Evolutionary conservation across 2,888 invertebrate genomes (phyloP), one percentile per base, ranked within the genome.

Genomic region (Eumerus sabulonum): DNA sequence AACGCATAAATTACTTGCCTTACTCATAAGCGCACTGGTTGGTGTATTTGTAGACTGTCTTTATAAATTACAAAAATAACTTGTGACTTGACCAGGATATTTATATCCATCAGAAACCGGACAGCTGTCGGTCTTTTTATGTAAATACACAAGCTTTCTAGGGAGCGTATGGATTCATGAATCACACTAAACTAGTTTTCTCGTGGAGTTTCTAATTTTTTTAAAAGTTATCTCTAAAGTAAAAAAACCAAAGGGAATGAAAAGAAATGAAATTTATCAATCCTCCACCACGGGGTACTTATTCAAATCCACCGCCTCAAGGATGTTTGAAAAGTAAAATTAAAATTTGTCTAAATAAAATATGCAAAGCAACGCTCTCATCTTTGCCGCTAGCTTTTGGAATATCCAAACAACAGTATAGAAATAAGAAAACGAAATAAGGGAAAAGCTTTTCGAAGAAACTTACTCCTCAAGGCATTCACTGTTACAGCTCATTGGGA

Each of bases 321-420:
- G 40, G 59, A 48, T 27, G 27, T 7, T 38, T 14, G 17, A 54
- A 54, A 66, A 71, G 45, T 36, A 70, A 76, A 68, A 71, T 71
- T 71, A 60, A 76, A 76, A 76, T 60, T 50, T 54, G 54, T 64
- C 56, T 48, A 19, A 68, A 76, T 76, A 56, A 76, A 76, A 66
- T 76, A 76, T 76, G 71, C 72, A 76, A 66, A 66, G 35, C 63
- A 72, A 45, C 59, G 71, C 60, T 76, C 60, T 76, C 48, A 60
- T 70, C 62, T 53, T 18, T 27, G 13, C 27, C 17, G 56, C 27
- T 57, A 27, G 35, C 38, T 9, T 35, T 40, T 48, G 38, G 27
- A 38, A 56, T 47, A 19, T 40, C 27, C 27, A 27, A 27, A 27
- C 27, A 27, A 27, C 27, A 27, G 7, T 2, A 27, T 27, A 27